phyloP scores from a whole-genome alignment of 2,888 invertebrate genomes.

The Aphodius granarius region DNA sequence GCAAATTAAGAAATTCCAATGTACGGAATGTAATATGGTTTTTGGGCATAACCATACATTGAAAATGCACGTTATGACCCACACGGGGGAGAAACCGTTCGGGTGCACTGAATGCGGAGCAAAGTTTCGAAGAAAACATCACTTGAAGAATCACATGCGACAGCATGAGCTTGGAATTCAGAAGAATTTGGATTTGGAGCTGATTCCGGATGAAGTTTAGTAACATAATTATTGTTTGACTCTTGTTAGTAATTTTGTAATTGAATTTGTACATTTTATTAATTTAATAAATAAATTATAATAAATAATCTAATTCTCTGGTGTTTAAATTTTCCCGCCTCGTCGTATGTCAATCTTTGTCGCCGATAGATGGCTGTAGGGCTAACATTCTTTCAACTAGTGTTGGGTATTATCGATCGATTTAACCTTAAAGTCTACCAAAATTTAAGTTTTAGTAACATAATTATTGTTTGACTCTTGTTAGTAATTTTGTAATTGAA shows the following conservation, averaged over 20 bases:
- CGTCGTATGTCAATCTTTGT: not conserved
- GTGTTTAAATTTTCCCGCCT: slow-evolving; percentile 1
- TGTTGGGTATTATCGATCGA: no score
- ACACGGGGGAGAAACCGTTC: slow-evolving; percentile 38
- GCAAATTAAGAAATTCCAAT: slow-evolving; percentile 36
- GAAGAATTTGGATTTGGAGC: not conserved
- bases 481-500: not conserved
- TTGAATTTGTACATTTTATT: not conserved
- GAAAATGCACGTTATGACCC: slow-evolving; percentile 38
- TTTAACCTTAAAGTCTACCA: no score
- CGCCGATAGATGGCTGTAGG: not conserved
- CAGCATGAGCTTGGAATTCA: slow-evolving; percentile 28
- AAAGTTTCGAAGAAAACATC: slow-evolving; percentile 37
- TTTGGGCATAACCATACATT: slow-evolving; percentile 37
- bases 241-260: not conserved
- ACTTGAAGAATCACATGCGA: slow-evolving; percentile 38
- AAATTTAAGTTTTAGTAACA: not conserved
- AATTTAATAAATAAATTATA: slow-evolving; percentile 1
- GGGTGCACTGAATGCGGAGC: slow-evolving; percentile 35
- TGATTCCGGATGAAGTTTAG: not conserved
- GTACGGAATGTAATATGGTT: slow-evolving; percentile 32
- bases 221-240: not conserved
- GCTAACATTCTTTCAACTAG: not conserved
- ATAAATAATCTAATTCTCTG: not conserved
- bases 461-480: not conserved